A percentile compares a stretch with the other conserved stretches of the same genome.
These are phyloP conservation scores for Frankliniella fusca DNA, from an alignment of 2,888 invertebrate species.

Conservation along the genomic window DNA sequence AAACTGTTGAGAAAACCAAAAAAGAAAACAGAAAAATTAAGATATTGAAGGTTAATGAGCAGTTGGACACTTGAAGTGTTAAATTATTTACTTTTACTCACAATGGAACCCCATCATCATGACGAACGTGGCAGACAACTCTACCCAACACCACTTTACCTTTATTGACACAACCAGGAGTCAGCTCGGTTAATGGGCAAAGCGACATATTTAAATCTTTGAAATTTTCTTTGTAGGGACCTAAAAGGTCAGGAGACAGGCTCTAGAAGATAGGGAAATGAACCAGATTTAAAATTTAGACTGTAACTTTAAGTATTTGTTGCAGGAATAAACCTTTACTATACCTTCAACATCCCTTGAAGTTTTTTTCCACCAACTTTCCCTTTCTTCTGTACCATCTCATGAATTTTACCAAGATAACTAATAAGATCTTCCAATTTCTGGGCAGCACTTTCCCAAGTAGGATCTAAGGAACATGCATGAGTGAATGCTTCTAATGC, in stretches of 20 bases:
- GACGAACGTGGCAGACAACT: slow-evolving; percentile 75
- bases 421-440: slow-evolving; percentile 60
- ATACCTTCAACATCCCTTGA: slow-evolving; percentile 61
- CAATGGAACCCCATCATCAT: slow-evolving; percentile 73
- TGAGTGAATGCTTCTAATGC: slow-evolving; percentile 66
- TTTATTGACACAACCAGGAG: slow-evolving; percentile 58
- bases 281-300: slow-evolving; percentile 23
- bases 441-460: slow-evolving; percentile 64
- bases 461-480: slow-evolving; percentile 67
- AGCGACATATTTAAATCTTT: slow-evolving; percentile 50
- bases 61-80: not conserved
- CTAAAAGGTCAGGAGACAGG: slow-evolving; percentile 63
- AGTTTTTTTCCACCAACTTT: slow-evolving; percentile 70
- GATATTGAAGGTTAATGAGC: slow-evolving; percentile 5
- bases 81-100: slow-evolving; percentile 50
- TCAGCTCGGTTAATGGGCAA: slow-evolving; percentile 54
- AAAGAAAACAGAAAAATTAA: slow-evolving; percentile 19
- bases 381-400: slow-evolving; percentile 62
- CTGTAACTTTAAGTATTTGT: slow-evolving; percentile 30
- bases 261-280: slow-evolving; percentile 49
- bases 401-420: slow-evolving; percentile 62
- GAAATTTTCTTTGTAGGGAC: slow-evolving; percentile 55
- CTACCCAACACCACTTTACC: slow-evolving; percentile 68
- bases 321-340: slow-evolving; percentile 36
- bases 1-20: slow-evolving; percentile 56